These are phyloP conservation scores for Psephotus haematonotus DNA, from an alignment of 2,113 vertebrate genomes.

Conservation along the genomic window DNA sequence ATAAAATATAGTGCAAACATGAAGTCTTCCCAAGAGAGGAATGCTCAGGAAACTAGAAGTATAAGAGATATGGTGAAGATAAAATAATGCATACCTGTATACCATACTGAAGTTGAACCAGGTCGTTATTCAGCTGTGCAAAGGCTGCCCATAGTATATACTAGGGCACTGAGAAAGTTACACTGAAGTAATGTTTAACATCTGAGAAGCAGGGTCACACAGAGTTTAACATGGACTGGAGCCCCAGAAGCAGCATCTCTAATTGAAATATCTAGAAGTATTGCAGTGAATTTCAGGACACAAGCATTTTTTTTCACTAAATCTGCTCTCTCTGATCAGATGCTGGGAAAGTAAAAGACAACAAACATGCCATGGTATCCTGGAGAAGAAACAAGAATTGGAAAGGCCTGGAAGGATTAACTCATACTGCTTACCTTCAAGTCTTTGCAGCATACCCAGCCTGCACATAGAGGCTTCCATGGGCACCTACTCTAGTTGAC, in stretches of 20 bases:
- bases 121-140: not conserved
- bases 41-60: not conserved
- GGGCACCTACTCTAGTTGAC: not conserved
- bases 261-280: not conserved
- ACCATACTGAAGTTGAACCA: not conserved
- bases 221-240: not conserved
- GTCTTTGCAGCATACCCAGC: not conserved
- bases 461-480: not conserved
- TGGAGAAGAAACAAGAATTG: not conserved
- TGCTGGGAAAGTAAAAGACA: not conserved
- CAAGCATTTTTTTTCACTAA: not conserved
- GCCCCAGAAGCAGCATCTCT: not conserved
- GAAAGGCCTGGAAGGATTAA: not conserved
- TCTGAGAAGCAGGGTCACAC: not conserved
- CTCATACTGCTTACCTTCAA: not conserved
- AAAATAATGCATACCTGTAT: not conserved
- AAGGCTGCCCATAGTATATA: not conserved
- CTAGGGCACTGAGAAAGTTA: not conserved
- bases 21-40: not conserved
- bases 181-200: not conserved
- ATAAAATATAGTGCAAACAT: constrained; percentile 20
- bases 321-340: not conserved
- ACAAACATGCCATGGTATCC: accelerated
- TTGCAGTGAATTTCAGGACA: not conserved
- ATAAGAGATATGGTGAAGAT: not conserved